Evolutionary conservation across 2,113 vertebrate genomes (phyloP).

Genomic region (Muntiacus muntjak): DNA sequence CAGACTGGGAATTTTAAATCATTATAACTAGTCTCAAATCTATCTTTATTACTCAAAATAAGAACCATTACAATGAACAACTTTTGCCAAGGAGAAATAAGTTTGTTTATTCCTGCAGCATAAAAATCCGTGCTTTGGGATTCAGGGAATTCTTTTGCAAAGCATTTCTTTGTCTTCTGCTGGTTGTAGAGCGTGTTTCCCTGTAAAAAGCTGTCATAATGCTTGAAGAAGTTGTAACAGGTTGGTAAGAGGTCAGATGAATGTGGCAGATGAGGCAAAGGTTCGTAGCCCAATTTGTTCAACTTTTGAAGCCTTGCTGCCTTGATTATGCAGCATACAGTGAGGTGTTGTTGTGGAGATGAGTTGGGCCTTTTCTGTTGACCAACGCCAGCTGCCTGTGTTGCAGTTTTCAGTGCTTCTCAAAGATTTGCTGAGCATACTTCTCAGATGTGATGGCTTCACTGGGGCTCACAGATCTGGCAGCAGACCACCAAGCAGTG

Average conservation of each 20-base stretch:
- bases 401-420: background rate
- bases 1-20: fast-evolving
- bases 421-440: background rate
- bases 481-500: background rate
- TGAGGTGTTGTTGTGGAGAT: background rate
- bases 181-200: background rate
- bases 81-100: background rate
- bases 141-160: background rate
- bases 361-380: background rate
- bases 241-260: background rate
- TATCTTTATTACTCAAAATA: background rate
- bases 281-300: fast-evolving
- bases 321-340: background rate
- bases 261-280: background rate
- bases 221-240: background rate
- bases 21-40: background rate
- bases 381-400: background rate
- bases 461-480: background rate
- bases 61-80: background rate
- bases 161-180: background rate
- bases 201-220: background rate
- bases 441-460: background rate
- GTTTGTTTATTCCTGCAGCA: background rate
- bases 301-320: background rate
- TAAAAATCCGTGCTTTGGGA: background rate